Evolutionary conservation across 2,888 invertebrate species (phyloP).

Genomic region (Myopa tessellatipennis): DNA sequence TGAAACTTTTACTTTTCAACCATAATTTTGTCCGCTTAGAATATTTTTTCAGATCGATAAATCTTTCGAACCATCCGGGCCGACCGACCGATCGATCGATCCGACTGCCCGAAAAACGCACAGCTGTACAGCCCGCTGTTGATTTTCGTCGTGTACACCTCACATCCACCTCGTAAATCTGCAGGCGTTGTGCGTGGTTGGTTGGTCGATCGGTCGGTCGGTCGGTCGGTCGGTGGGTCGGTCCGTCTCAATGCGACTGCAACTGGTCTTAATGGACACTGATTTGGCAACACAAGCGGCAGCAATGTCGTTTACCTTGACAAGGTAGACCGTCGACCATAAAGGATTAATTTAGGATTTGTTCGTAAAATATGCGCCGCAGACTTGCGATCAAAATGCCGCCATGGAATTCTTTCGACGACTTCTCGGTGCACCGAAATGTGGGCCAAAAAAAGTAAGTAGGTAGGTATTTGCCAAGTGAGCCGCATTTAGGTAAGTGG

Average conservation of each 20-base stretch:
- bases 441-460: neutral
- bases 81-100: too few relatives aligned
- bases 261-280: constrained; percentile 19
- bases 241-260: constrained; percentile 5
- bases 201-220: neutral
- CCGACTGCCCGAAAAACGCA: too few relatives aligned
- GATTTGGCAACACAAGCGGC: constrained; percentile 30
- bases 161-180: too few relatives aligned
- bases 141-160: too few relatives aligned
- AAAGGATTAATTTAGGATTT: constrained; percentile 35
- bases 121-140: too few relatives aligned
- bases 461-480: neutral
- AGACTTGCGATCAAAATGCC: constrained; percentile 5
- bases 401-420: constrained; percentile 25
- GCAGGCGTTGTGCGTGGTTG: too few relatives aligned
- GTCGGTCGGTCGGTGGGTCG: neutral
- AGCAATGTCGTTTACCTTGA: constrained; percentile 32
- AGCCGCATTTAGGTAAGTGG: constrained; percentile 17
- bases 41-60: too few relatives aligned
- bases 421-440: neutral
- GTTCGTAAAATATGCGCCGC: constrained; percentile 1
- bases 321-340: constrained; percentile 29
- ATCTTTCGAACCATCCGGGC: too few relatives aligned
- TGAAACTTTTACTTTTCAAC: too few relatives aligned
- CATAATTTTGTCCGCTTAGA: too few relatives aligned